Percentiles rank a stretch among this genome's conserved stretches.
Evolutionary conservation across 2,113 vertebrate genomes (phyloP).

Genomic region (Leptocoma aspasia): DNA sequence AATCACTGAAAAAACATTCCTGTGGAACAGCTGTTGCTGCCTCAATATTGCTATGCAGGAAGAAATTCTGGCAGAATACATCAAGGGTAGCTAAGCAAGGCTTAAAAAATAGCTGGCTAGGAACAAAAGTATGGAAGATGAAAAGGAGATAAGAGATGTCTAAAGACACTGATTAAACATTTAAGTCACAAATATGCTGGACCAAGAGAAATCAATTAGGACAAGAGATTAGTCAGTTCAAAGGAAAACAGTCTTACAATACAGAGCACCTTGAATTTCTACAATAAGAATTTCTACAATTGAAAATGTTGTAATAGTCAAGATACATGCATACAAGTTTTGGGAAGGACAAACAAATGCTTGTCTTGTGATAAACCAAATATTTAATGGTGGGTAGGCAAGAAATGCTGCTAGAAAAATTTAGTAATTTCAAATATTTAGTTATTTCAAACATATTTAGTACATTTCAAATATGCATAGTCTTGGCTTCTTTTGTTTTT

Average conservation of each 20-base stretch:
- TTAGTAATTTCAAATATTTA: not conserved
- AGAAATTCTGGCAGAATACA: not conserved
- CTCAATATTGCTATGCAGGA: not conserved
- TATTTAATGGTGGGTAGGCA: not conserved
- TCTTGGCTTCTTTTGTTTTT: not conserved
- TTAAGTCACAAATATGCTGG: not conserved
- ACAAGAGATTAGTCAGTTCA: not conserved
- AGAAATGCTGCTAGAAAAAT: not conserved
- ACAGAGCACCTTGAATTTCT: not conserved
- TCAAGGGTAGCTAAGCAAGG: slow-evolving; percentile 10
- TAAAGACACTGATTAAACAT: not conserved
- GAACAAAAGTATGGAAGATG: not conserved
- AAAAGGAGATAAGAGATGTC: not conserved
- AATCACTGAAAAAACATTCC: not conserved
- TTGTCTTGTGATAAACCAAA: not conserved
- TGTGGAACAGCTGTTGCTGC: not conserved
- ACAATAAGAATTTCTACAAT: not conserved
- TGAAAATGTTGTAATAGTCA: not conserved
- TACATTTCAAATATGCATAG: not conserved
- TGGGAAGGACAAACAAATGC: not conserved
- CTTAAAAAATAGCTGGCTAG: not conserved
- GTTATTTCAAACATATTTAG: too few species aligned
- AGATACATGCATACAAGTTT: not conserved
- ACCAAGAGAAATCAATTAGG: not conserved
- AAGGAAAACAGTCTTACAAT: not conserved